Evolutionary conservation across 2,797 vertebrate species (phyloP), one percentile per base, ranked within the genome.

Genomic region (Eupleurogrammus muticus): DNA sequence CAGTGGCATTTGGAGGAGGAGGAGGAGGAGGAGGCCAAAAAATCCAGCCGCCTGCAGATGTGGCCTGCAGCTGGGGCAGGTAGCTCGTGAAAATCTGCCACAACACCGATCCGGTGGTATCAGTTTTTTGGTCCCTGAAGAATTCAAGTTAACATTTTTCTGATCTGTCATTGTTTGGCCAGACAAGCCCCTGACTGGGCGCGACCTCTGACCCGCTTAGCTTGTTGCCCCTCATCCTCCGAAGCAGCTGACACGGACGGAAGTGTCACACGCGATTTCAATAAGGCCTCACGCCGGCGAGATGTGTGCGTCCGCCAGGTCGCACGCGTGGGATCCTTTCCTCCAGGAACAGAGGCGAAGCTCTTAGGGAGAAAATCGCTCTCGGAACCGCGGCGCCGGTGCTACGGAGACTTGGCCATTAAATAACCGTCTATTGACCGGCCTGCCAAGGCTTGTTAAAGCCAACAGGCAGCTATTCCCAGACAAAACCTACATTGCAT

Each of bases 361-460:
- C 38, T 2, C 35, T 53, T 40, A 50, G 57, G 70, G 68, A 50
- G 66, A 75, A 73, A 68, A 74, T 86, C 72, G 67, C 47, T 72
- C 36, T 44, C 24, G n/a, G n/a, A 32, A 36, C 21, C 36, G 48
- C 24, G 36, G 23, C 42, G 21, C n/a, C 52, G 24, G 66, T 83
- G 81, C 85, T 77, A 77, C 70, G 73, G 72, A 75, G 70, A 67
- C 64, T 69, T 68, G 52, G 70, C 76, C 48, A 51, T 84, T 78
- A 87, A 81, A 55, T 84, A 83, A 77, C 76, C 85, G 71, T 83
- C 72, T 86, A 85, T 88, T 86, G 87, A 87, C 78, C 46, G 56
- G 70, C 75, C 86, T 88, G 83, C 78, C 89, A 87, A 54, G 66
- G 47, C 75, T 75, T 73, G 77, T 90, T 83, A 90, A 86, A 85